Evolutionary conservation across 35 echinoderm and acorn worm species (phyloP).

Genomic region (Hemicentrotus pulcherrimus): DNA sequence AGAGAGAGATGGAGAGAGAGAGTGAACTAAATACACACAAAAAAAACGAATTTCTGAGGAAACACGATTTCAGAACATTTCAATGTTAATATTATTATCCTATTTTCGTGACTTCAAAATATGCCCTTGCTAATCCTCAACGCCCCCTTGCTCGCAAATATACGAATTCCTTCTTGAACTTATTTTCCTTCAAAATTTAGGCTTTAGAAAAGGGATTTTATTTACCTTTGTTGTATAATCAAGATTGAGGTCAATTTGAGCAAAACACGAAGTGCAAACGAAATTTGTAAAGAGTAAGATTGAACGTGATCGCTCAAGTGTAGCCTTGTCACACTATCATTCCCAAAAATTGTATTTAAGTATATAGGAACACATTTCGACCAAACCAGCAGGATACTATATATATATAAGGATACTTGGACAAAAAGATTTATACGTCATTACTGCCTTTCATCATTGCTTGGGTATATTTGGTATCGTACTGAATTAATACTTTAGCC

Average conservation of each 20-base stretch:
- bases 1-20: too few relatives aligned
- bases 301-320: neutral
- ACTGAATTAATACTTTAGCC: neutral
- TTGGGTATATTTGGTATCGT: neutral
- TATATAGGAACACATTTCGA: too few relatives aligned
- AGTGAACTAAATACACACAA: too few relatives aligned
- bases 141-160: too few relatives aligned
- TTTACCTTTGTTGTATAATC: neutral
- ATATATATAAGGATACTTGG: neutral
- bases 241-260: neutral
- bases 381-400: neutral
- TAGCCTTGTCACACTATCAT: too few relatives aligned
- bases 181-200: neutral
- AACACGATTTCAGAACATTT: too few relatives aligned
- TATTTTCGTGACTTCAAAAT: too few relatives aligned
- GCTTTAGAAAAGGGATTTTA: neutral
- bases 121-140: too few relatives aligned
- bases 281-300: neutral
- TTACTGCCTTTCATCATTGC: neutral
- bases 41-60: too few relatives aligned
- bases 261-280: neutral
- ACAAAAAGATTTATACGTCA: neutral
- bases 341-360: too few relatives aligned
- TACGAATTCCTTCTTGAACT: neutral
- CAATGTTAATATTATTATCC: too few relatives aligned